These are phyloP conservation scores for Oreochromis niloticus DNA, from an alignment of 2,113 vertebrate genomes.

Conservation along the genomic window DNA sequence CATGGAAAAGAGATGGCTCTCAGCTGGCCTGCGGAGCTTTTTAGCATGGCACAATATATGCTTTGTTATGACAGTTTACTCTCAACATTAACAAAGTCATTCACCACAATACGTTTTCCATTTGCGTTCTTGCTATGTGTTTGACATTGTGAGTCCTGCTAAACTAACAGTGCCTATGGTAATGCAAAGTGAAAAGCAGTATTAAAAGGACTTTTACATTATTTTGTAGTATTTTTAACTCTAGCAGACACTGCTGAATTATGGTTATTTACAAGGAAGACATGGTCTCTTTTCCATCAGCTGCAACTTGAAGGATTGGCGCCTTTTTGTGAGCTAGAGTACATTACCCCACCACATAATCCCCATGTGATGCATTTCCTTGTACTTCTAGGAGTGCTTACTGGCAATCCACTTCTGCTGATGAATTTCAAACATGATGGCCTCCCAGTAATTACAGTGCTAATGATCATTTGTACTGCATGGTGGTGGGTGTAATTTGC, in stretches of 20 bases:
- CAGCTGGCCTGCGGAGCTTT: conserved; percentile 49
- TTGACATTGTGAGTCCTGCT: conserved; percentile 16
- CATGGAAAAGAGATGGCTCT: conserved; percentile 59
- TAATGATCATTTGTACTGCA: conserved; percentile 60
- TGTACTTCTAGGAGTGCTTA: conserved; percentile 28
- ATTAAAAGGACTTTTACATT: background rate
- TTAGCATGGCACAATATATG: conserved; percentile 57
- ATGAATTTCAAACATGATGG: conserved; percentile 54
- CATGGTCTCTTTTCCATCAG: background rate
- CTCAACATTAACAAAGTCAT: conserved; percentile 50
- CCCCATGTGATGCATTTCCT: conserved; percentile 22
- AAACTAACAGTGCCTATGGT: background rate
- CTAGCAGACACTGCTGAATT: background rate
- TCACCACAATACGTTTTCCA: conserved; percentile 17
- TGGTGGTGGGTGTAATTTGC: conserved; percentile 44
- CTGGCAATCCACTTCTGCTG: conserved; percentile 46
- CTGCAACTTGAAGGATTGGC: background rate
- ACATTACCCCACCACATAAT: conserved; percentile 23
- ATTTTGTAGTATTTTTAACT: background rate
- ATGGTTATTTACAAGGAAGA: background rate
- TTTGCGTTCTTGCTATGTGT: background rate
- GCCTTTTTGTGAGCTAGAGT: background rate
- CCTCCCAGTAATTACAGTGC: conserved; percentile 47
- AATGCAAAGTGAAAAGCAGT: background rate
- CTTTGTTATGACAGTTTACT: conserved; percentile 61